Evolutionary conservation across 2,797 vertebrate species (phyloP).

Genomic region (Simalia tracyae): DNA sequence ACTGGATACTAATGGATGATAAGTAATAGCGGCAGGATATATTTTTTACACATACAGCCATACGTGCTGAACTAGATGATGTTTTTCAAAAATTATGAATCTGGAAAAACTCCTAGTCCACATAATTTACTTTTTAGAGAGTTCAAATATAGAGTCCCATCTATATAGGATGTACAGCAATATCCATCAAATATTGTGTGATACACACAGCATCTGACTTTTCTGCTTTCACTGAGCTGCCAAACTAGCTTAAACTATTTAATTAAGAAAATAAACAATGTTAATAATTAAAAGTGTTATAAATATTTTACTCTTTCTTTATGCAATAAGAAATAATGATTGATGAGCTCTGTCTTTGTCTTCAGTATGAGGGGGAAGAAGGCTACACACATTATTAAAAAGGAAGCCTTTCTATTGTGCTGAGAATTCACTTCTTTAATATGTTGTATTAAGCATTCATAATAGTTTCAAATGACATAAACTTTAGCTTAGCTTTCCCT

Average conservation of each 20-base stretch:
- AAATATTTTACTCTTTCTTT: constrained; percentile 25
- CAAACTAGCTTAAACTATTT: constrained; percentile 6
- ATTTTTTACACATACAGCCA: not conserved
- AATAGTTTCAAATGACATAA: constrained; percentile 40
- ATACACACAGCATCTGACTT: not conserved
- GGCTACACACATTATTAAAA: constrained; percentile 9
- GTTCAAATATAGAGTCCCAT: not conserved
- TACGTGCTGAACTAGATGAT: not conserved
- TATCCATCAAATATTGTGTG: not conserved
- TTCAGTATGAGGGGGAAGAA: not conserved
- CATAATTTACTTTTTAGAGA: not conserved
- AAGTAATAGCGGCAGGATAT: not conserved
- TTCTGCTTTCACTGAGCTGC: constrained; percentile 19
- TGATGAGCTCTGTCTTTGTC: not conserved
- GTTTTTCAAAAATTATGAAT: not conserved
- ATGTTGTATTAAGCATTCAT: constrained; percentile 24
- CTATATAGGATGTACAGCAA: not conserved
- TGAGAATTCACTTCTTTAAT: constrained; percentile 24
- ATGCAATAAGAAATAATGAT: constrained; percentile 15
- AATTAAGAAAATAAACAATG: constrained; percentile 26
- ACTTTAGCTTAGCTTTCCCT: constrained; percentile 50
- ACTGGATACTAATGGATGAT: not conserved
- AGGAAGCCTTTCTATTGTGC: not conserved
- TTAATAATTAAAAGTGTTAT: constrained; percentile 32
- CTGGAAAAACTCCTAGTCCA: not conserved